Base-by-base conservation (phyloP, 2,888 invertebrate species). In the Leucozona laternaria region DNA sequence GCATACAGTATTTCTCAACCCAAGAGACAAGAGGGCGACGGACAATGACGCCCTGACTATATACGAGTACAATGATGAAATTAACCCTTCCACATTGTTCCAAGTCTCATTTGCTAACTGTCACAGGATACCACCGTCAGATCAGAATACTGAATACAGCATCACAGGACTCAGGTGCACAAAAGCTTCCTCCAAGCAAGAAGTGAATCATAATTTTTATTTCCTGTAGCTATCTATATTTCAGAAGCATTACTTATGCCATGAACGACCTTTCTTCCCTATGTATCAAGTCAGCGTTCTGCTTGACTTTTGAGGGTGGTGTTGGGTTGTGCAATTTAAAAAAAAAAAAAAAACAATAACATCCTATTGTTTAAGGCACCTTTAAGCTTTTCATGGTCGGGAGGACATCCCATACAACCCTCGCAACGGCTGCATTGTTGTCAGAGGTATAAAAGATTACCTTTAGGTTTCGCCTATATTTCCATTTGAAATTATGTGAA, bases 401-500 rank as follows among this genome's bases (percentile, higher is more conserved):
- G 37, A 66, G 68, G 82, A 70, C 78, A 82, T 86, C 73, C 68
- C 66, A 75, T 70, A 72, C 70, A 60, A 31, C 7, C 60, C 7
- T 37, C 43, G 48, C 75, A 79, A 53, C 58, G 58, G 75, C 75
- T 86, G 82, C 75, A 86, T 86, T 86, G 82, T 86, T 86, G 86
- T 86, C 82, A 82, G 86, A 82, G 78, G 66, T 79, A 86, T 86
- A 86, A 86, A 86, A 79, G 86, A 86, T 86, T 86, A 86, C 82
- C 86, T 82, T 58, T 5, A 82, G 78, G 64, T 75, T 53, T 86
- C 45, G 71, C 75, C 81, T 78, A 60, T 60, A 22, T 85, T 79
- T 77, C 66, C 77, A 50, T 76, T 60, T n/a, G 40, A 55, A 15
- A 15, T 37, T 48, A 43, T 72, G 40, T 75, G 70, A 15, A 55